A percentile compares a stretch with the other conserved stretches of the same genome.
Evolutionary conservation across 23 tunicate genomes (phyloP).

Genomic region (Ascidia mentula): DNA sequence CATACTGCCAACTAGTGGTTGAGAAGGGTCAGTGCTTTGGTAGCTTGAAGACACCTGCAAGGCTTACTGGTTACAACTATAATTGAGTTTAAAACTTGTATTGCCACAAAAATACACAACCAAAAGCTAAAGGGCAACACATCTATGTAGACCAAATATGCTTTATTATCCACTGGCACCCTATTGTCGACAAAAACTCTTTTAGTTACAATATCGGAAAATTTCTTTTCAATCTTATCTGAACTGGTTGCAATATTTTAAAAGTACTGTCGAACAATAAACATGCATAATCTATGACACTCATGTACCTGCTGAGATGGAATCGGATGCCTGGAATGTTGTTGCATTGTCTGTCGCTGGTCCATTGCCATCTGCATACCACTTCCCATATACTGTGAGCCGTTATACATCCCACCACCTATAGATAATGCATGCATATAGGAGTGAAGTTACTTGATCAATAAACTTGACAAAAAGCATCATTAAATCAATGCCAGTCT

Average conservation of each 20-base stretch:
- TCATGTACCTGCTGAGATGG: no score
- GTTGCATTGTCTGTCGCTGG: slow-evolving; percentile 38
- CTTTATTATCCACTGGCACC: no score
- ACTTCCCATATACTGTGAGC: slow-evolving; percentile 39
- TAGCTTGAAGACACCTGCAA: slow-evolving; percentile 12
- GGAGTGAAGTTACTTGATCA: background rate
- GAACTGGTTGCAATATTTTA: no score
- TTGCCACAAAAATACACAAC: no score
- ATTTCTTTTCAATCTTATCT: no score
- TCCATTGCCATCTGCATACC: slow-evolving; percentile 15
- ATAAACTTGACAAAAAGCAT: background rate
- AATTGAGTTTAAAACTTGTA: background rate
- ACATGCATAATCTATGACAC: no score
- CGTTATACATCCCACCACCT: slow-evolving; percentile 44
- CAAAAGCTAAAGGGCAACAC: no score
- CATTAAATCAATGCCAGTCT: background rate
- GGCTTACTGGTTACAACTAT: background rate
- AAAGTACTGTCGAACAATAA: no score
- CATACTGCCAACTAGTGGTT: slow-evolving; percentile 15
- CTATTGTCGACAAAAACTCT: no score
- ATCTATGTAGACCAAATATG: no score
- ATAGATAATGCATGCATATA: background rate
- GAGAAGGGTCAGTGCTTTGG: slow-evolving; percentile 7
- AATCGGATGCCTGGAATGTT: slow-evolving; percentile 15
- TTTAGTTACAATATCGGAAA: no score